Evolutionary conservation across 2,797 vertebrate genomes (phyloP), one percentile per base, ranked within the genome.

Genomic region (Mormyrus hasselquistii): DNA sequence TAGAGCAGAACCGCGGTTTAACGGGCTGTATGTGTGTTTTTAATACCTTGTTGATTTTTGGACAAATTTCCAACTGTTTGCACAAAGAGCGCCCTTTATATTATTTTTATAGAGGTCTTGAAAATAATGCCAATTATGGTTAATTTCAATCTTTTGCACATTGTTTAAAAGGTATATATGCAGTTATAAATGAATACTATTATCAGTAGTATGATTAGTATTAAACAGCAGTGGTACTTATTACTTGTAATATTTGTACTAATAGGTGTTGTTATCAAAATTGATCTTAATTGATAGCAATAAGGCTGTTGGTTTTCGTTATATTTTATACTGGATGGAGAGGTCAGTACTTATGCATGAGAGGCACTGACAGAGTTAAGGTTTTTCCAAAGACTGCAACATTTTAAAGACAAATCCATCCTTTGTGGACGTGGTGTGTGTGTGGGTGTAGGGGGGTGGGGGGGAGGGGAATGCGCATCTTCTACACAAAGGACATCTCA

Each of bases 401-500:
- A 90, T 92, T 90, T 90, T 85, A 89, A 83, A 88, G 84, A 88
- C 90, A 90, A 53, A 90, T 88, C 90, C 90, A 88, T 89, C 91
- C 91, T 92, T 93, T 93, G 92, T 92, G 89, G 89, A 87, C 44
- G 87, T 79, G 91, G 59, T 65, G 76, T 73, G 69, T 22, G 57
- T 73, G 69, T 38, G 34, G 29, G 69, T 16, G 69, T 9, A 0
- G 34, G 89, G 84, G 90, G 91, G 49, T 4, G 86, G 38, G 89
- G 57, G 62, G 87, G 87, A 83, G 55, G 86, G 90, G 88, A 90
- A 55, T 90, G 87, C 41, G 86, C 90, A 93, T 91, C 89, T 91
- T 89, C 89, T 76, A 92, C 92, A 95, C 95, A 96, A 96, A 95
- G 92, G 93, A 92, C 92, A 94, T 94, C 94, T 95, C 89, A 91